Evolutionary conservation across 1,140 invertebrate species (phyloP), one percentile per base, ranked within the genome.

Genomic region (Papilio helenus): DNA sequence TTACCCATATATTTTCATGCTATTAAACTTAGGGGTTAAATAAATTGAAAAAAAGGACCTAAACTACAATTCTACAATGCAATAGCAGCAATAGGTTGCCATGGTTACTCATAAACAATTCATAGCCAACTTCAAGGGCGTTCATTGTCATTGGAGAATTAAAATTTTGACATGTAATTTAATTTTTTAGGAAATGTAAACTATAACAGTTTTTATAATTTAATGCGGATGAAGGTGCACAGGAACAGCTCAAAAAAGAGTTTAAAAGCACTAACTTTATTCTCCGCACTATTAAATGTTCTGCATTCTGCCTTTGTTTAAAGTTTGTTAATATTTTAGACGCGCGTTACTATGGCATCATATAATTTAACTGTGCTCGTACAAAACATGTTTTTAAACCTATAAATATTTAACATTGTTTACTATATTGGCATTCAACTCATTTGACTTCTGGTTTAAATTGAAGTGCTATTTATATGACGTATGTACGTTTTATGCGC

Each of bases 401-500:
- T 68, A 68, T 68, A 68, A 68, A 68, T 68, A 68, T 68, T 68
- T 34, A 68, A 16, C 61, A 29, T 34, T 68, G 61, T 34, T 68
- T 68, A 68, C 34, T 8, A 26, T 34, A 68, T 68, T 68, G 12
- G 61, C 61, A 68, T 68, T 68, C 61, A 68, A 34, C 26, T 18
- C 61, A 8, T 68, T 68, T 68, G 23, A 68, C 26, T 68, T 68
- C 61, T 68, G 61, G 61, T 68, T 68, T 26, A 68, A 68, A 29
- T 34, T 68, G 58, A 26, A 20, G 58, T 61, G 8, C 20, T 26
- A 26, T 61, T 61, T 61, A 61, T n/a, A 61, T 26, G 58, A 26
- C 58, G 20, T 61, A 61, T 9, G 10, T 26, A 23, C 20, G 7
- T 61, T 26, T 61, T 55, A 55, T 20, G 51, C 51, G 51, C 16